Evolutionary conservation across 2,888 invertebrate genomes (phyloP), one percentile per base, ranked within the genome.

Genomic region (Nemotelus nigrinus): DNA sequence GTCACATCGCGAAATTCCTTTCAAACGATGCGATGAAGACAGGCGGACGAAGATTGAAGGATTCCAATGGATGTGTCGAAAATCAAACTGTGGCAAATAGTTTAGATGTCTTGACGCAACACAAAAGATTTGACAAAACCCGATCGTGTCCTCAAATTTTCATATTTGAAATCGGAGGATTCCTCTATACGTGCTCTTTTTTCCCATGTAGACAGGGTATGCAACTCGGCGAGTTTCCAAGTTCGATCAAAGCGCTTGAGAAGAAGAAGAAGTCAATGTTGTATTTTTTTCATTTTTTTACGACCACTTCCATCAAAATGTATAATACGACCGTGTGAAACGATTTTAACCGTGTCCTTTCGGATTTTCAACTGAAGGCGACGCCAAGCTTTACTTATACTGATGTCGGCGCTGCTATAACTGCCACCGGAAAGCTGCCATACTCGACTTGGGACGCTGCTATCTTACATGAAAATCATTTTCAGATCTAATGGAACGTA

Each of bases 401-500:
- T 25, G 25, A 25, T 25, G 25, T 25, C 25, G 25, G 25, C 25
- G 25, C 25, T 25, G 25, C 25, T 25, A 25, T 25, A 25, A 25
- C 25, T 25, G 43, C 43, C 55, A 3, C 70, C 43, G 41, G 72
- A 58, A 58, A 44, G 47, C 60, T 60, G 74, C 63, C 74, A 60
- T 63, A 74, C 74, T 45, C 74, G 41, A 60, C 48, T 63, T 74
- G 47, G 5, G 67, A 63, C 39, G 48, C 50, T 48, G 74, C 63
- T 74, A 74, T 74, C 74, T 74, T 60, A 60, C 74, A 74, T 74
- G 74, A 63, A 74, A 74, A 74, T 74, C 74, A 74, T 74, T 74
- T 74, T 74, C 74, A 60, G 74, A 74, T 63, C 48, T 60, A 63
- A 74, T 74, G 60, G 74, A 74, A 74, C 74, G 74, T 63, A 74